A percentile compares a stretch with the other conserved stretches of the same genome.
Evolutionary conservation across 2,888 invertebrate species (phyloP).

Genomic region (Caenorhabditis sp.): DNA sequence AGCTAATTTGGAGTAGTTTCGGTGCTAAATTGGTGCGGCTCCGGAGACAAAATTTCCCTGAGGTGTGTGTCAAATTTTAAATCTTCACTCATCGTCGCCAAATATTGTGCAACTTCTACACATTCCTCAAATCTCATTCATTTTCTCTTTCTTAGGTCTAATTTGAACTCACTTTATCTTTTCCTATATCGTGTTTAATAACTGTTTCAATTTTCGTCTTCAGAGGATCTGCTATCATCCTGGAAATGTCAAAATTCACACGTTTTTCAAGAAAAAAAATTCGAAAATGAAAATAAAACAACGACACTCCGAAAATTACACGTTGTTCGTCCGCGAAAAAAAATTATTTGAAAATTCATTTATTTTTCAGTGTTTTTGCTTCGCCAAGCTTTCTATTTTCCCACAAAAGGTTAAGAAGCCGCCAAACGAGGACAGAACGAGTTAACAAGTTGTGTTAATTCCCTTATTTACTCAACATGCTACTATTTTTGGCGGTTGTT

Average conservation of each 20-base stretch:
- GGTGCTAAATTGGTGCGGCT: too few relatives aligned
- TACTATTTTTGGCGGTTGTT: neutral
- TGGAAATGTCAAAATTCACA: neutral
- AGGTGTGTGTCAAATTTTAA: slow-evolving; percentile 18
- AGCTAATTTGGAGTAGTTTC: too few relatives aligned
- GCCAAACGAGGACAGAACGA: neutral
- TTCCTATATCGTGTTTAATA: slow-evolving; percentile 17
- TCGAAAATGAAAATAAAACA: slow-evolving; percentile 13
- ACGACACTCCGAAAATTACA: slow-evolving; percentile 25
- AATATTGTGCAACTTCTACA: slow-evolving; percentile 26
- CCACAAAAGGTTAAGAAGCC: neutral
- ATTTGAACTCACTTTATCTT: slow-evolving; percentile 20
- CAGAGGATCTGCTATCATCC: slow-evolving; percentile 13
- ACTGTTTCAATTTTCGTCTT: slow-evolving; percentile 25
- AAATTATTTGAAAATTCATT: slow-evolving; percentile 14
- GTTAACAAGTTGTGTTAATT: slow-evolving; percentile 1
- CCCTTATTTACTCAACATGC: neutral
- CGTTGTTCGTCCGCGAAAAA: slow-evolving; percentile 21
- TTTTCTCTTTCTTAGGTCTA: slow-evolving; percentile 7
- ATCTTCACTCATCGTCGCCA: slow-evolving; percentile 25
- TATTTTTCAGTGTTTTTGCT: neutral
- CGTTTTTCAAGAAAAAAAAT: neutral
- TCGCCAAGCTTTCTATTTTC: neutral
- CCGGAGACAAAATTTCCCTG: too few relatives aligned
- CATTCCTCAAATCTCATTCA: slow-evolving; percentile 13